These are phyloP conservation scores for Tenebrio molitor DNA, from an alignment of 1,140 invertebrate species.

Conservation along the genomic window DNA sequence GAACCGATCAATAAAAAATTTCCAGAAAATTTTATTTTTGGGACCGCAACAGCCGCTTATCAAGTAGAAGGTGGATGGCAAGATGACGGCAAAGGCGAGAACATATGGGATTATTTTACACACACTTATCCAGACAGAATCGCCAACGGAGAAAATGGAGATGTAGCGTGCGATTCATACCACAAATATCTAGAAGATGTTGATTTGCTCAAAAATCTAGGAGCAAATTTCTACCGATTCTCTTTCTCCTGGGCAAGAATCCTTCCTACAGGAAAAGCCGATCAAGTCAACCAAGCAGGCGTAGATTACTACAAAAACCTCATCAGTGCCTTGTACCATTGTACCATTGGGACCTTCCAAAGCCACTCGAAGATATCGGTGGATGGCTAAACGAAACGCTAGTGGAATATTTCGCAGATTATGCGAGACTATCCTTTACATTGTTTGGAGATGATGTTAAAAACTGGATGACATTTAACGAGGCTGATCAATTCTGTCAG, in stretches of 20 bases:
- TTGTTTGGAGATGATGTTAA: slow-evolving; percentile 52
- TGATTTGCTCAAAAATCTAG: slow-evolving; percentile 65
- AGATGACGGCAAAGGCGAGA: slow-evolving; percentile 64
- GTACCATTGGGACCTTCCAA: slow-evolving; percentile 63
- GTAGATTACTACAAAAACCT: slow-evolving; percentile 75
- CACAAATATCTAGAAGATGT: slow-evolving; percentile 71
- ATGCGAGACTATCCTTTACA: slow-evolving; percentile 58
- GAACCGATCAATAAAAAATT: slow-evolving; percentile 60
- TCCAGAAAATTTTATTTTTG: slow-evolving; percentile 69
- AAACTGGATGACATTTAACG: too few species aligned
- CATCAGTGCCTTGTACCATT: slow-evolving; percentile 75
- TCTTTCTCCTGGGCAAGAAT: too few species aligned
- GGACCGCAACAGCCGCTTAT: slow-evolving; percentile 69
- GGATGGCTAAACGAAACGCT: slow-evolving; percentile 62
- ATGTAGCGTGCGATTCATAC: slow-evolving; percentile 72
- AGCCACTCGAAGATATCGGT: slow-evolving; percentile 64
- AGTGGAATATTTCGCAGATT: slow-evolving; percentile 62
- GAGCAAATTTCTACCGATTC: slow-evolving; percentile 67
- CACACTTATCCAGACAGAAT: slow-evolving; percentile 70
- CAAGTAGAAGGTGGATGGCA: slow-evolving; percentile 80
- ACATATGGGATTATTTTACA: slow-evolving; percentile 72
- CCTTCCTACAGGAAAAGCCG: too few species aligned
- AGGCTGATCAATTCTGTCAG: neutral
- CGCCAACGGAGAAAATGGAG: slow-evolving; percentile 67
- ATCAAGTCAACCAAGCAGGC: slow-evolving; percentile 68